Evolutionary conservation across 2,113 vertebrate genomes (phyloP).

Genomic region (Brachyhypopomus occidentalis): DNA sequence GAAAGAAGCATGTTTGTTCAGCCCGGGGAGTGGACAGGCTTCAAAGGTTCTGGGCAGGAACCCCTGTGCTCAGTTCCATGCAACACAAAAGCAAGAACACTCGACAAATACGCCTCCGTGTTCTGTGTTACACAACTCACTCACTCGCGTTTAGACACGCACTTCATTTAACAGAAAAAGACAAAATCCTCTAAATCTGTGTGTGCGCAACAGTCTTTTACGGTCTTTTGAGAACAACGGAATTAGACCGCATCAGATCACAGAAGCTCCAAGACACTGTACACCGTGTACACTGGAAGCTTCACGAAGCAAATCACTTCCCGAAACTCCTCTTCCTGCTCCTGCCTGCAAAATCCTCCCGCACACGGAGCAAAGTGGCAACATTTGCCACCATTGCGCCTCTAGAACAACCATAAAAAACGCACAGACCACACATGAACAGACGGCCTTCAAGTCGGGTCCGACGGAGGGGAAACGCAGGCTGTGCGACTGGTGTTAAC

Average conservation of each 20-base stretch:
- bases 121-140: constrained; percentile 58
- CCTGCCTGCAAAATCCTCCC: constrained; percentile 4
- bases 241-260: not conserved
- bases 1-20: constrained; percentile 1
- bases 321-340: not conserved
- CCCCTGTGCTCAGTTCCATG: too few species aligned
- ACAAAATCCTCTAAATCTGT: not conserved
- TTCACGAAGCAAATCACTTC: too few species aligned
- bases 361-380: not conserved
- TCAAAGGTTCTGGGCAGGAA: too few species aligned
- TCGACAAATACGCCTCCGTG: too few species aligned
- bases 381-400: constrained; percentile 16
- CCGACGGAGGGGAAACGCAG: constrained; percentile 15
- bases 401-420: constrained; percentile 34
- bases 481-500: constrained; percentile 52
- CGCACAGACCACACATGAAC: constrained; percentile 50
- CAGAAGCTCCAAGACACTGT: not conserved
- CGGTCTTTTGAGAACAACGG: not conserved
- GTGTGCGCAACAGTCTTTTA: not conserved
- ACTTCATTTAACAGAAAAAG: constrained; percentile 37
- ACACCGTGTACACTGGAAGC: not conserved
- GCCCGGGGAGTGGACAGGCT: not conserved
- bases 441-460: constrained; percentile 32
- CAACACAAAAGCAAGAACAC: too few species aligned
- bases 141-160: constrained; percentile 60